These are phyloP conservation scores for Melanotaenia boesemani DNA, from an alignment of 2,797 vertebrate species.

Conservation along the genomic window DNA sequence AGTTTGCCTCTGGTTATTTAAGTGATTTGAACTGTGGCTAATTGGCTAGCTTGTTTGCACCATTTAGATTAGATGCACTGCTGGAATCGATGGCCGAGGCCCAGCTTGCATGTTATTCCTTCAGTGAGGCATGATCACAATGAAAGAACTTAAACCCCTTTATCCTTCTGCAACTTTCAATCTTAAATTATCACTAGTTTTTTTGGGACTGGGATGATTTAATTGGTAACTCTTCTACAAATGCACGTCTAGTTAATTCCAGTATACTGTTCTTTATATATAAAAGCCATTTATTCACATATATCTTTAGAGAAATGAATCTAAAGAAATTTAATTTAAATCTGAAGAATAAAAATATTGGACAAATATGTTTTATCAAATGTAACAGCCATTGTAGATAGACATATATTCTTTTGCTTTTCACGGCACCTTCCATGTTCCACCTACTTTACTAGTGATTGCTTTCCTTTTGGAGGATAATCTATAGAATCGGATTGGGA, in stretches of 20 bases:
- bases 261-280: neutral
- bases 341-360: neutral
- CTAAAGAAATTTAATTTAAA: no score
- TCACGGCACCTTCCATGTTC: conserved; percentile 26
- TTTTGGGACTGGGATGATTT: conserved; percentile 8
- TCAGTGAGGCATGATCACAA: conserved; percentile 62
- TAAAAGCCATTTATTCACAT: neutral
- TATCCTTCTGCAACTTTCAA: conserved; percentile 19
- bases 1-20: conserved; percentile 78
- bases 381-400: conserved; percentile 38
- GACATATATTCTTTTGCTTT: conserved; percentile 37
- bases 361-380: conserved; percentile 37
- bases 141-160: conserved; percentile 37
- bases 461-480: conserved; percentile 73
- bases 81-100: conserved; percentile 72
- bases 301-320: conserved; percentile 1
- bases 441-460: conserved; percentile 47
- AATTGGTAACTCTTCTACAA: neutral
- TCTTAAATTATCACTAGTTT: conserved; percentile 14
- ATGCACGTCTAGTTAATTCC: neutral
- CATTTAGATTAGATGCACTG: conserved; percentile 79
- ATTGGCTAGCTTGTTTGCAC: conserved; percentile 73
- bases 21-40: conserved; percentile 76
- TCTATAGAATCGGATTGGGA: conserved; percentile 78
- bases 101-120: conserved; percentile 72